These are phyloP conservation scores for Ahaetulla prasina DNA, from an alignment of 2,113 vertebrate genomes.

Conservation along the genomic window DNA sequence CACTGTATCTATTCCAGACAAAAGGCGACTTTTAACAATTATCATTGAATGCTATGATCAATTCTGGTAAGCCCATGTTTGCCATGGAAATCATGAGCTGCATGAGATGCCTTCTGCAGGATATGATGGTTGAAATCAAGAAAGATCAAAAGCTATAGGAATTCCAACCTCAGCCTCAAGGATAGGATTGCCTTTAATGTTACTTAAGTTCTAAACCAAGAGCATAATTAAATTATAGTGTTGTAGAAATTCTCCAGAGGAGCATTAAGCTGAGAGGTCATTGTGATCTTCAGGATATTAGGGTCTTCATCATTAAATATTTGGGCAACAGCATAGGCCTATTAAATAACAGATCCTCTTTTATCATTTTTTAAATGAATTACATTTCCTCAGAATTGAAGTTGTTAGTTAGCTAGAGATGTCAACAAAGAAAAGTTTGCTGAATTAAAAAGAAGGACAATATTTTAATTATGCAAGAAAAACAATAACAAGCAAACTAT, in stretches of 20 bases:
- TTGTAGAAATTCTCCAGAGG: neutral
- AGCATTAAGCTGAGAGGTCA: conserved; percentile 22
- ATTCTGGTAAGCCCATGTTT: neutral
- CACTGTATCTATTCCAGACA: neutral
- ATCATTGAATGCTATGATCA: neutral
- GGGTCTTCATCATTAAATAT: neutral
- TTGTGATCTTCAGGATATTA: conserved; percentile 13
- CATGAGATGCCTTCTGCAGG: neutral
- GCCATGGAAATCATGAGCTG: neutral
- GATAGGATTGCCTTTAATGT: neutral
- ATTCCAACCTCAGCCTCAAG: neutral
- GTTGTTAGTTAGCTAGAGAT: conserved; percentile 72
- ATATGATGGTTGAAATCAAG: neutral
- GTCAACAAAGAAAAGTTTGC: conserved; percentile 65
- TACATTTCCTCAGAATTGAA: conserved; percentile 65
- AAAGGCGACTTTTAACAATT: neutral
- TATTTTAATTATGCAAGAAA: conserved; percentile 66
- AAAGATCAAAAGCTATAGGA: neutral
- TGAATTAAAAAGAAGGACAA: conserved; percentile 54
- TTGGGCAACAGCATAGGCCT: conserved; percentile 7
- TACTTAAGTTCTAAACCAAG: neutral
- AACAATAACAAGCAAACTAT: conserved; percentile 59
- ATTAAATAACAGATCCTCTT: conserved; percentile 42
- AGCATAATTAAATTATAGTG: neutral
- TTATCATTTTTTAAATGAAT: conserved; percentile 37